A percentile compares a stretch with the other conserved stretches of the same genome.
These are phyloP conservation scores for Rhea pennata DNA, from an alignment of 2,113 vertebrate genomes.

Conservation along the genomic window DNA sequence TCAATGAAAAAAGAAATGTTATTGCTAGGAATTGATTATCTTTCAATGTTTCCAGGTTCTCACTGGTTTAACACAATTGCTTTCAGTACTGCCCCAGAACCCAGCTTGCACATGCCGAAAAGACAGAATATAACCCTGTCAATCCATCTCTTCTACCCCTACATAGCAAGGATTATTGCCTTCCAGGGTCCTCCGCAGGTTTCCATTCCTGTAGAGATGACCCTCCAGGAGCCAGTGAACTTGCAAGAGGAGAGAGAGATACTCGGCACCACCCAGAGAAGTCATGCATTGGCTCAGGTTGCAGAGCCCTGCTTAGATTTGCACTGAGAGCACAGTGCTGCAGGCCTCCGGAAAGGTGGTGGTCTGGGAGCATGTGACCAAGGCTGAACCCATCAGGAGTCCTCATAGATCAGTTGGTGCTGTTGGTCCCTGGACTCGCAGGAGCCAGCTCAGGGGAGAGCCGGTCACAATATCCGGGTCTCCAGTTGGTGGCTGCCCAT, in stretches of 20 bases:
- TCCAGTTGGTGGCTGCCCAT: background rate
- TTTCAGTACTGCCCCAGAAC: background rate
- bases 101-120: background rate
- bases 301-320: accelerated
- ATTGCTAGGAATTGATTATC: background rate
- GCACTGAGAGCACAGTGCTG: background rate
- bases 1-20: background rate
- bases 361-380: background rate
- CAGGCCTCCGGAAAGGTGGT: background rate
- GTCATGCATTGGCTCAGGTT: background rate
- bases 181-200: background rate
- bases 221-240: background rate
- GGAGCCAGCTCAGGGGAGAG: background rate
- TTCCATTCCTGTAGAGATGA: background rate
- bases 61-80: background rate
- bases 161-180: background rate
- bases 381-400: background rate
- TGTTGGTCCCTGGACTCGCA: background rate
- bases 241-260: background rate
- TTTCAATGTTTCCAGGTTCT: background rate
- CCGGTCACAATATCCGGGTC: background rate
- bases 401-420: background rate
- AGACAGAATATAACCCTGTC: background rate
- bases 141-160: background rate
- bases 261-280: background rate